Base-by-base conservation (phyloP, 2,888 invertebrate genomes). In the Diploptera punctata region DNA sequence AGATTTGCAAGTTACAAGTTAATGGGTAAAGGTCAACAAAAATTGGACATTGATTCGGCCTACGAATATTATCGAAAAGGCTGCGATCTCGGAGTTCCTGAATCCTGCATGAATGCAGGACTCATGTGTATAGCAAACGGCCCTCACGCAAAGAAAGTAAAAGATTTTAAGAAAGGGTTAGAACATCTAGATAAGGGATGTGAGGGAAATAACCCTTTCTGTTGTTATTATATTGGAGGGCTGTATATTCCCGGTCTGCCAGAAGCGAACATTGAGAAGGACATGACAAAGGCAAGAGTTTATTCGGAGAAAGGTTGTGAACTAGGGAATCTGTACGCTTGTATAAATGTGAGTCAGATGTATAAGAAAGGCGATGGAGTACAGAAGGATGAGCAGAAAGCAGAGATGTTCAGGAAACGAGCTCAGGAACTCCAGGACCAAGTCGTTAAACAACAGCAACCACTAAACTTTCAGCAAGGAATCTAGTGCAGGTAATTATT, bases 311-410 rank as follows among this genome's bases (percentile, higher is more conserved):
- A 90, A 81, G 94, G 92, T 0, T 99, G 98, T 81, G 92, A 95
- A 75, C 83, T 91, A 0, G 93, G 92, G 0, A 93, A 96, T 80
- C 89, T 95, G 81, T 93, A 91, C 80, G 93, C 94, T 0, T 99
- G 99, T 84, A 92, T 92, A 0, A 98, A 98, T 84, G 85, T 97
- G 0, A 92, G 95, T 79, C 89, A 93, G 81, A 95, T 96, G 93
- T 93, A 94, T 81, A 87, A 87, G 38, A 89, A 89, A 80, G 96
- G 96, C 16, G 94, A 97, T 75, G 97, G 97, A 1, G 91, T 90
- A 0, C 89, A 89, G 68, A 90, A 93, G 80, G 90, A 93, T 82
- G 80, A 83, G 65, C 87, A 89, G 71, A 85, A 93, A 79, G 91
- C 94, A 0, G 89, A 92, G 72, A 87, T 88, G 76, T 96, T 89